Conservation (phyloP, 2,888 invertebrate species). For the Apeira syringaria region DNA sequence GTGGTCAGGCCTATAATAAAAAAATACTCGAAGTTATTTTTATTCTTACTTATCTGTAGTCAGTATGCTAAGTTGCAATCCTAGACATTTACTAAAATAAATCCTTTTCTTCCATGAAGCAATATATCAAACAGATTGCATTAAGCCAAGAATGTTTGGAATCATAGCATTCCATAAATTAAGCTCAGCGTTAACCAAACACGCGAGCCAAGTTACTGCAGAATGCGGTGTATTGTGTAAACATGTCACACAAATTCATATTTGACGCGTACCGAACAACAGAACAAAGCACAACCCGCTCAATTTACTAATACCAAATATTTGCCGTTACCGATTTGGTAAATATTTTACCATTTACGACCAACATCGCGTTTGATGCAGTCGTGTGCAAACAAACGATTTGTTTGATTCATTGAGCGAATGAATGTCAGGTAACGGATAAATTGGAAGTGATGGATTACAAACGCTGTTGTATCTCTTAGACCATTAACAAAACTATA, state of each 20-base stretch:
- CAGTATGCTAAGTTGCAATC: no score
- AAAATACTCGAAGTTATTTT: no score
- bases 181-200: neutral
- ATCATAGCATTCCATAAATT: conserved; percentile 15
- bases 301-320: conserved; percentile 35
- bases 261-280: conserved; percentile 39
- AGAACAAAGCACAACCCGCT: conserved; percentile 30
- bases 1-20: no score
- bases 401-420: conserved; percentile 19
- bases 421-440: conserved; percentile 14
- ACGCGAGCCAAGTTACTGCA: conserved; percentile 25
- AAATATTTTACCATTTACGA: conserved; percentile 13
- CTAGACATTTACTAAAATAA: no score
- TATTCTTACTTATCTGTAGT: no score
- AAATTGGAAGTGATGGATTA: no score
- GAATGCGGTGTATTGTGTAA: conserved; percentile 40
- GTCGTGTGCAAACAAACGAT: conserved; percentile 21
- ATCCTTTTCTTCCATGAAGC: no score
- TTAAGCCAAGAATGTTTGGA: conserved; percentile 13
- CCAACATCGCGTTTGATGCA: conserved; percentile 13
- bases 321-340: conserved; percentile 10
- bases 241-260: conserved; percentile 50
- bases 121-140: no score
- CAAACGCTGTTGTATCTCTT: no score
- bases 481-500: no score